Conservation (phyloP, 1,140 invertebrate species). For the Armadillidium nasatum region DNA sequence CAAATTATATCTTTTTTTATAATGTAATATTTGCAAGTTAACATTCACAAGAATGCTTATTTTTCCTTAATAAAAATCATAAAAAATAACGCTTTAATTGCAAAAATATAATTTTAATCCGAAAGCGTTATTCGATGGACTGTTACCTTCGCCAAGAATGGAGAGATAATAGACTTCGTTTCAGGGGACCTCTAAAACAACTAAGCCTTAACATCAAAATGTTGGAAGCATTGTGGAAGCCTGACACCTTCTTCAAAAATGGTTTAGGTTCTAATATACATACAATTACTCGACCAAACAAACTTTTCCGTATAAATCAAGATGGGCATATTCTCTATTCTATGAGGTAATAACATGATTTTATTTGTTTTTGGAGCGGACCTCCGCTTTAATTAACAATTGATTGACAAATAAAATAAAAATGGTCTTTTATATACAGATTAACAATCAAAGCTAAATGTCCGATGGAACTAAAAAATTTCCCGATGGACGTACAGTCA, state of each 20-base stretch:
- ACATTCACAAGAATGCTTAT: too few species aligned
- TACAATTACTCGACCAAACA: constrained; percentile 61
- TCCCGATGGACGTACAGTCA: constrained; percentile 61
- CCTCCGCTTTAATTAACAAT: neutral
- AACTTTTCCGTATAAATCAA: constrained; percentile 57
- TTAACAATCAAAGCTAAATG: constrained; percentile 63
- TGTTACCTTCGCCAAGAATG: constrained; percentile 62
- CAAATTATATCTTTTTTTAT: constrained; percentile 9
- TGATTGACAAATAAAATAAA: too few species aligned
- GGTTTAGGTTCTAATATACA: constrained; percentile 60
- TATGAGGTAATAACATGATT: constrained; percentile 52
- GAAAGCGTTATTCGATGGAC: constrained; percentile 59
- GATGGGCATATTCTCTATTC: constrained; percentile 61
- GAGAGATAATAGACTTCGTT: constrained; percentile 56
- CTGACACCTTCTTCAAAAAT: constrained; percentile 62
- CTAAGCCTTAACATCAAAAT: constrained; percentile 46
- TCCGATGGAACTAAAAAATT: constrained; percentile 62
- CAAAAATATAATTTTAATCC: constrained; percentile 20
- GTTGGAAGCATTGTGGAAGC: constrained; percentile 57
- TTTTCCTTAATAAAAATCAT: too few species aligned
- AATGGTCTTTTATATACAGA: constrained; percentile 49
- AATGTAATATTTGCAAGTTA: too few species aligned
- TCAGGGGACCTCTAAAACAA: constrained; percentile 50
- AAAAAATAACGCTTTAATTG: too few species aligned
- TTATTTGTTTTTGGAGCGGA: constrained; percentile 2